A percentile compares a stretch with the other conserved stretches of the same genome.
These are phyloP conservation scores for Mormoops blainvillei DNA, from an alignment of 2,113 vertebrate species.

Conservation along the genomic window DNA sequence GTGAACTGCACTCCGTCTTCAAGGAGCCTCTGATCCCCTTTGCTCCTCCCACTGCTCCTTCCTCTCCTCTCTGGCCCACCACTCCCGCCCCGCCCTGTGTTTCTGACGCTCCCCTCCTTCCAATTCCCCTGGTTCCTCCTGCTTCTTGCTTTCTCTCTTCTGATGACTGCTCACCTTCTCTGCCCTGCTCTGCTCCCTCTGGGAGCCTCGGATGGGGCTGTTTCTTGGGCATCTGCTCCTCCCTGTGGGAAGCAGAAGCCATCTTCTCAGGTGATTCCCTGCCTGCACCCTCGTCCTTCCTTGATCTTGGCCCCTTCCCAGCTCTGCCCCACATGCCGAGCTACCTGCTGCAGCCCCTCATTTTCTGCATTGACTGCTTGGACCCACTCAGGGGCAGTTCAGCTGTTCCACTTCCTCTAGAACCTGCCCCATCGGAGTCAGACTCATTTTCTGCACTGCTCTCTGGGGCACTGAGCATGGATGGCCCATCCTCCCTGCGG, in stretches of 20 bases:
- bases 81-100: background rate
- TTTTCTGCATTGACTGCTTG: background rate
- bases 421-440: background rate
- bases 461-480: background rate
- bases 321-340: background rate
- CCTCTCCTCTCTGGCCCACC: background rate
- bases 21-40: background rate
- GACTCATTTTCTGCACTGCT: background rate
- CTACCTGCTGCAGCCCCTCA: background rate
- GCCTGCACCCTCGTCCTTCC: background rate
- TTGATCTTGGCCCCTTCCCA: background rate
- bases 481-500: background rate
- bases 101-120: background rate
- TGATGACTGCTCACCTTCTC: background rate
- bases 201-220: background rate
- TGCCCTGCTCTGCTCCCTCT: background rate
- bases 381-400: accelerated
- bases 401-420: background rate
- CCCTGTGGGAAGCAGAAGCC: background rate
- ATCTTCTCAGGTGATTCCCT: background rate
- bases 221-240: background rate
- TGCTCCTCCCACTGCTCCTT: background rate
- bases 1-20: constrained; percentile 9
- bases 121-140: background rate
- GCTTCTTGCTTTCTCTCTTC: background rate